Percentiles rank a stretch among this genome's conserved stretches.
Conservation (phyloP, 2,888 invertebrate genomes). For the Drosophila greeni region DNA sequence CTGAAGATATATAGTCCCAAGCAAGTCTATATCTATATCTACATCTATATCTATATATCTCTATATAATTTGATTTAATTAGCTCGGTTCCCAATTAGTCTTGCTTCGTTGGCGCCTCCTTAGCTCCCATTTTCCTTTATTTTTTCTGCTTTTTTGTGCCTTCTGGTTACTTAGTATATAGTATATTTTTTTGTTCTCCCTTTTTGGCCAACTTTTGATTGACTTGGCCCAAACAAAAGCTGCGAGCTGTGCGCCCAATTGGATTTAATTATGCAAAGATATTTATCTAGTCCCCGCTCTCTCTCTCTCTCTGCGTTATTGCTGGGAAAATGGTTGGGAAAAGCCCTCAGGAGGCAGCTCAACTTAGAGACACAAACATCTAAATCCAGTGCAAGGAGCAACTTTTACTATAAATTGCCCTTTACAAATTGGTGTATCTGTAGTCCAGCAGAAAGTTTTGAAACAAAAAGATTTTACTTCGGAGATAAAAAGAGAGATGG, state of each 20-base stretch:
- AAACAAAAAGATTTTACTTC: slow-evolving; percentile 15
- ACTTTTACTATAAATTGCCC: slow-evolving; percentile 37
- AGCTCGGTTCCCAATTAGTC: slow-evolving; percentile 63
- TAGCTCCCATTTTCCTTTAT: background rate
- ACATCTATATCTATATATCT: background rate
- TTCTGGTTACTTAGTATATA: background rate
- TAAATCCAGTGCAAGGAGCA: slow-evolving; percentile 31
- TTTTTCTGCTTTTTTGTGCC: background rate
- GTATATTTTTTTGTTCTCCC: slow-evolving; percentile 3
- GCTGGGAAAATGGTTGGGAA: slow-evolving; percentile 1
- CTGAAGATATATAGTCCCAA: slow-evolving; percentile 61
- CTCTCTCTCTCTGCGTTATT: slow-evolving; percentile 11
- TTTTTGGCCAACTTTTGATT: slow-evolving; percentile 64
- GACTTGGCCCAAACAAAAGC: slow-evolving; percentile 66
- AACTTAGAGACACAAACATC: slow-evolving; percentile 28
- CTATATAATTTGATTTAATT: slow-evolving; percentile 67
- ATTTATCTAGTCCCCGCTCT: slow-evolving; percentile 34
- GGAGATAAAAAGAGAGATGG: slow-evolving; percentile 15
- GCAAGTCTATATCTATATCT: no score
- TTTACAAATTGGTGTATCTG: slow-evolving; percentile 25
- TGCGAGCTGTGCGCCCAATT: slow-evolving; percentile 65
- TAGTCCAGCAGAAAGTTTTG: slow-evolving; percentile 4
- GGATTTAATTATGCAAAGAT: slow-evolving; percentile 68
- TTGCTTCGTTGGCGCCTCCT: slow-evolving; percentile 40
- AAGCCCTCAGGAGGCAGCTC: background rate